A percentile compares a stretch with the other conserved stretches of the same genome.
phyloP scores from a whole-genome alignment of 2,113 vertebrate genomes.

The Micromys minutus region DNA sequence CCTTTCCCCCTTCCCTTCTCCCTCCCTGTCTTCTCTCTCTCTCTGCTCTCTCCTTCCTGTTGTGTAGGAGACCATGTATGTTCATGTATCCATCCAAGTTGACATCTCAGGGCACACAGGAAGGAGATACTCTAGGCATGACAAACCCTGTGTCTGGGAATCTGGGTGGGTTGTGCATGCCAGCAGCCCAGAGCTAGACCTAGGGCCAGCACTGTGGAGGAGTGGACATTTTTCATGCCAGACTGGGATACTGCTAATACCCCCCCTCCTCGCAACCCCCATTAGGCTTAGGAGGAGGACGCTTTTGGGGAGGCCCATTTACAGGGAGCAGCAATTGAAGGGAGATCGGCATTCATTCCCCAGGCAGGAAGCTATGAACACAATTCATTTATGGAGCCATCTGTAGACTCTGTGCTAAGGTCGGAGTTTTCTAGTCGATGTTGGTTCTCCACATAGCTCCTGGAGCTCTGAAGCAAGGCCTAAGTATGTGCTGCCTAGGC shows the following conservation, averaged over 20 bases:
- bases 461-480: not conserved
- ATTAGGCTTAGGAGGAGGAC: constrained; percentile 38
- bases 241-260: not conserved
- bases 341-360: constrained; percentile 17
- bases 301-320: constrained; percentile 51
- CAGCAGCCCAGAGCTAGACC: not conserved
- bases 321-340: constrained; percentile 49
- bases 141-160: not conserved
- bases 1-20: accelerated
- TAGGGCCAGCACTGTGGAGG: accelerated
- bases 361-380: not conserved
- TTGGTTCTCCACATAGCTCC: not conserved
- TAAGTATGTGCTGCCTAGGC: not conserved
- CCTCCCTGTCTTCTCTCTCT: accelerated
- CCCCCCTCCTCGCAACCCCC: not conserved
- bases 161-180: not conserved
- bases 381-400: not conserved
- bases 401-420: accelerated
- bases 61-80: not conserved
- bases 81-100: not conserved
- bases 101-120: not conserved
- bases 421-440: not conserved
- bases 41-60: not conserved
- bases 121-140: not conserved
- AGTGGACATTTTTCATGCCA: not conserved